A percentile compares a stretch with the other conserved stretches of the same genome.
Conservation (phyloP, 2,888 invertebrate genomes). For the Troides oblongomaculatus region DNA sequence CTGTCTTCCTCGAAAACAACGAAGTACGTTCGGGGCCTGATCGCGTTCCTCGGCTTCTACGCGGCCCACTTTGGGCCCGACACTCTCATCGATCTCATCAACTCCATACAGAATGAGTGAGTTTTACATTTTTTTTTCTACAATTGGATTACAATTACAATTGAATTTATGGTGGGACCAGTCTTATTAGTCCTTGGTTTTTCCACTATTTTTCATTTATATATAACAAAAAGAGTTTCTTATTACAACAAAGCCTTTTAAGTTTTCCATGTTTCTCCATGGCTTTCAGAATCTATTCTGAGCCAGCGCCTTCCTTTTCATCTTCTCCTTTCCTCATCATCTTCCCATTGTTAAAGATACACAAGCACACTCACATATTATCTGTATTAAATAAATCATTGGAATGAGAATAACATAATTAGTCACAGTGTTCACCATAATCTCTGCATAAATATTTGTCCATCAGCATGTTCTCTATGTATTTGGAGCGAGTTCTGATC, state of each 20-base stretch:
- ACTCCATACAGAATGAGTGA: conserved; percentile 92
- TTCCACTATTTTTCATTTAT: too few relatives aligned
- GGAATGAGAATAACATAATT: neutral
- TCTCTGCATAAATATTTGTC: neutral
- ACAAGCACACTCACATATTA: too few relatives aligned
- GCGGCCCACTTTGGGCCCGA: conserved; percentile 89
- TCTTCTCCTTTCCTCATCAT: too few relatives aligned
- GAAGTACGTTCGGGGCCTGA: conserved; percentile 93
- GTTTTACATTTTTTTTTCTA: conserved; percentile 41
- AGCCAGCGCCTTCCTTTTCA: too few relatives aligned
- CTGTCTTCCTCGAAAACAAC: conserved; percentile 96
- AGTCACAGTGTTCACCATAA: neutral
- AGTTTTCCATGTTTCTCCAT: too few relatives aligned
- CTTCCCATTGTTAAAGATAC: too few relatives aligned
- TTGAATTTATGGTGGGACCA: too few relatives aligned
- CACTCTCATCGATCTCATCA: conserved; percentile 87
- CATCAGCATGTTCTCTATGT: conserved; percentile 95
- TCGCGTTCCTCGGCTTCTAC: conserved; percentile 95
- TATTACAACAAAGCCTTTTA: too few relatives aligned
- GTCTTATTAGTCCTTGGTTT: too few relatives aligned
- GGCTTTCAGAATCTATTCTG: too few relatives aligned
- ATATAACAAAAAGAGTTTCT: too few relatives aligned
- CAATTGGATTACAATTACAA: neutral
- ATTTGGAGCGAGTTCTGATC: conserved; percentile 92
- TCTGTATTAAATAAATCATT: too few relatives aligned